A percentile compares a stretch with the other conserved stretches of the same genome.
Evolutionary conservation across 2,113 vertebrate species (phyloP).

Genomic region (Nesogale talazaci): DNA sequence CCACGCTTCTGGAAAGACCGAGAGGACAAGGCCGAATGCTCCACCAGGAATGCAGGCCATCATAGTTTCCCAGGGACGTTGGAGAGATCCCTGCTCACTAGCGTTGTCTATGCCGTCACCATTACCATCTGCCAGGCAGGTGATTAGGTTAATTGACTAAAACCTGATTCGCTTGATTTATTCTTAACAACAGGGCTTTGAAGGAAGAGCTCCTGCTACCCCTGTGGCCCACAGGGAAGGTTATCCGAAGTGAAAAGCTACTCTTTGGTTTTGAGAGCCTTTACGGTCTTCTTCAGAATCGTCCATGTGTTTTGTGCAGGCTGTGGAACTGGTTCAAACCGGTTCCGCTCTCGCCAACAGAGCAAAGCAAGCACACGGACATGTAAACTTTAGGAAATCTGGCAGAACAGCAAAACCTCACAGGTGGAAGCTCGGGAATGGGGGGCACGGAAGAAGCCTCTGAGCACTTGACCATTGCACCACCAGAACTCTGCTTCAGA

Average conservation of each 20-base stretch:
- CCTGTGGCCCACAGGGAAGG: conserved; percentile 2
- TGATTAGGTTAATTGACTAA: conserved; percentile 24
- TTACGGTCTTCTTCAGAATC: background rate
- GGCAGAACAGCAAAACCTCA: too few species aligned
- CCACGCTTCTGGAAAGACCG: conserved; percentile 39
- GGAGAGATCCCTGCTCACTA: conserved; percentile 4
- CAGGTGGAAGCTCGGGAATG: background rate
- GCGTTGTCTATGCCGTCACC: conserved; percentile 15
- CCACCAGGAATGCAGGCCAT: conserved; percentile 17
- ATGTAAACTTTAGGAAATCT: background rate
- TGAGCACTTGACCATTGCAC: background rate
- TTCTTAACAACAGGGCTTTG: conserved; percentile 21
- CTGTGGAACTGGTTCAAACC: too few species aligned
- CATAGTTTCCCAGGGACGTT: background rate
- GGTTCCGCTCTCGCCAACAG: background rate
- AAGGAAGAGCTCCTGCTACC: conserved; percentile 9
- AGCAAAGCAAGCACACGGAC: background rate
- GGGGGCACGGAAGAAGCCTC: too few species aligned
- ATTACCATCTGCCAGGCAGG: background rate
- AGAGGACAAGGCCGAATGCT: background rate
- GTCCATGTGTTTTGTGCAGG: background rate
- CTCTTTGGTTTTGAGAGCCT: background rate
- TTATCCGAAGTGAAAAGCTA: conserved; percentile 15
- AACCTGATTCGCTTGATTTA: conserved; percentile 24
- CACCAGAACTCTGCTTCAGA: background rate